A percentile compares a stretch with the other conserved stretches of the same genome.
These are phyloP conservation scores for Pheosia tremula DNA, from an alignment of 2,888 invertebrate species.

Conservation along the genomic window DNA sequence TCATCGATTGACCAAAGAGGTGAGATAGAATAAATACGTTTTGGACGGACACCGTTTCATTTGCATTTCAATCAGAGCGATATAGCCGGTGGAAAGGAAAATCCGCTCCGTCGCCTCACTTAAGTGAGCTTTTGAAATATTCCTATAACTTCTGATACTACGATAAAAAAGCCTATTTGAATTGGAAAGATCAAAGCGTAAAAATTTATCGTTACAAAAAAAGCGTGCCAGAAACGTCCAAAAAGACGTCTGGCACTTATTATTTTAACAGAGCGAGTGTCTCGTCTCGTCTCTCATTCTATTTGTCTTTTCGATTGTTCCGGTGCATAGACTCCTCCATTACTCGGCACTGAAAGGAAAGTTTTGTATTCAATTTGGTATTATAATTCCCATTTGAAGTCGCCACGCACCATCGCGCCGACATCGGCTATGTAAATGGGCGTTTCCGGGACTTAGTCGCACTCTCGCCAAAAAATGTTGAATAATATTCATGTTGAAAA, in stretches of 20 bases:
- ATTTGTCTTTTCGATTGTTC: slow-evolving; percentile 85
- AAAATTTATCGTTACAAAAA: slow-evolving; percentile 80
- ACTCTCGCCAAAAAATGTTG: slow-evolving; percentile 72
- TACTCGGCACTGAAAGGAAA: slow-evolving; percentile 85
- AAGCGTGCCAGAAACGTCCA: slow-evolving; percentile 70
- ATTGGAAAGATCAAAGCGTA: slow-evolving; percentile 83
- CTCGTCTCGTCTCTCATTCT: slow-evolving; percentile 78
- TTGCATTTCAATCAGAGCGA: slow-evolving; percentile 83
- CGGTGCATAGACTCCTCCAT: slow-evolving; percentile 84
- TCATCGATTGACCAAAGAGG: slow-evolving; percentile 67
- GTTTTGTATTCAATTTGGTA: slow-evolving; percentile 86
- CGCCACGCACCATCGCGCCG: slow-evolving; percentile 84
- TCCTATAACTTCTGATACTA: slow-evolving; percentile 82
- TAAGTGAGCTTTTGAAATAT: slow-evolving; percentile 80
- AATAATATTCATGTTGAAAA: slow-evolving; percentile 55
- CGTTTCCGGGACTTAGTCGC: slow-evolving; percentile 79
- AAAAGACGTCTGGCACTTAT: slow-evolving; percentile 82
- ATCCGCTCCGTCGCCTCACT: slow-evolving; percentile 80
- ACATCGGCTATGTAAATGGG: slow-evolving; percentile 84
- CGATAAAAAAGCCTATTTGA: slow-evolving; percentile 81
- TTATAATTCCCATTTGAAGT: slow-evolving; percentile 85
- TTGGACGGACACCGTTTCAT: slow-evolving; percentile 78
- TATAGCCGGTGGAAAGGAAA: slow-evolving; percentile 81
- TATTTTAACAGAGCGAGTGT: slow-evolving; percentile 80
- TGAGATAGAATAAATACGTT: slow-evolving; percentile 76